Evolutionary conservation across 2,888 invertebrate genomes (phyloP).

Genomic region (Parnassius smintheus): DNA sequence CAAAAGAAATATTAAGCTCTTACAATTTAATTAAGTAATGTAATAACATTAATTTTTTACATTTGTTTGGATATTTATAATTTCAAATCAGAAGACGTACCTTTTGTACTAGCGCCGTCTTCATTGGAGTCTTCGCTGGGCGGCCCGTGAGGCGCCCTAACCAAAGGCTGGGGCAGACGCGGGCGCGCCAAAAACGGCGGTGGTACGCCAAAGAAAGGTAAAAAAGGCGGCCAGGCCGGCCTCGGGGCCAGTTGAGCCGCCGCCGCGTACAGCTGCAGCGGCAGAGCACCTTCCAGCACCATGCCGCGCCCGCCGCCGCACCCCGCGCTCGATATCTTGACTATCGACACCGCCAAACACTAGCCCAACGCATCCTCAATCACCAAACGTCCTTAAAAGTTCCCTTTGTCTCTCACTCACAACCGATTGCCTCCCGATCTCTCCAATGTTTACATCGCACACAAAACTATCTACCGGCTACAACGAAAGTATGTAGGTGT

Average conservation of each 20-base stretch:
- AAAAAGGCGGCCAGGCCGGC: slow-evolving; percentile 83
- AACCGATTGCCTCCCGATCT: slow-evolving; percentile 3
- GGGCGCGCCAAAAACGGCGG: slow-evolving; percentile 79
- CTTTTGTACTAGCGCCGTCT: slow-evolving; percentile 77
- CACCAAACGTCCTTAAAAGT: slow-evolving; percentile 2
- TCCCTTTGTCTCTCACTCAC: slow-evolving; percentile 38
- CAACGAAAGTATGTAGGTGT: slow-evolving; percentile 36
- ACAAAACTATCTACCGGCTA: slow-evolving; percentile 31
- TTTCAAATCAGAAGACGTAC: slow-evolving; percentile 36
- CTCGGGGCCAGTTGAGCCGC: slow-evolving; percentile 81
- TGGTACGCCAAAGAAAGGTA: slow-evolving; percentile 82
- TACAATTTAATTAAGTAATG: no score
- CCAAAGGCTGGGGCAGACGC: slow-evolving; percentile 65
- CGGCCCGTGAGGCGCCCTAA: slow-evolving; percentile 73
- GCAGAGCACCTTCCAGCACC: slow-evolving; percentile 85
- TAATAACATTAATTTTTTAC: no score
- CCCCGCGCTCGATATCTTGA: slow-evolving; percentile 60
- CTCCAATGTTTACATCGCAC: slow-evolving; percentile 30
- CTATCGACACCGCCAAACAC: slow-evolving; percentile 51
- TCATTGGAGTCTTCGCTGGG: slow-evolving; percentile 80
- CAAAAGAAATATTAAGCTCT: no score
- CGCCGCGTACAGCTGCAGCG: slow-evolving; percentile 86
- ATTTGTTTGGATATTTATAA: no score
- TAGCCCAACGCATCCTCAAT: slow-evolving; percentile 46
- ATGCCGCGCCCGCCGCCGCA: slow-evolving; percentile 66